Evolutionary conservation across 1,140 invertebrate species (phyloP).

Genomic region (Nymphalis io): DNA sequence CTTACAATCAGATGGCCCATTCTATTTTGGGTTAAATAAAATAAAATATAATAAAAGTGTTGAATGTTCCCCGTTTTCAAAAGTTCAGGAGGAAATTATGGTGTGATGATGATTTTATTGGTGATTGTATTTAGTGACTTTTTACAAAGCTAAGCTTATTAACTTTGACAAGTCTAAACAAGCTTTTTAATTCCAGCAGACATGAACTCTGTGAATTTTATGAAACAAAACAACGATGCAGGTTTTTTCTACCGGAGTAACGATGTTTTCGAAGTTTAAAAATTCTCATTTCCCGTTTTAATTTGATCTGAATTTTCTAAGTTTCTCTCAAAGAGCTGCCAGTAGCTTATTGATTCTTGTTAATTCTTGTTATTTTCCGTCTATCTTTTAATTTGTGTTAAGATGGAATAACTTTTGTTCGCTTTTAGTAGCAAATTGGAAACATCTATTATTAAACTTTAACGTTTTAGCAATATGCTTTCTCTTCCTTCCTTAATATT

Average conservation of each 20-base stretch:
- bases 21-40: no score
- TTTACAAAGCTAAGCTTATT: no score
- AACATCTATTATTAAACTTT: not conserved
- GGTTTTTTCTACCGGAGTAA: slow-evolving; percentile 28
- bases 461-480: no score
- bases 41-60: no score
- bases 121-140: no score
- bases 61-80: no score
- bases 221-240: slow-evolving; percentile 35
- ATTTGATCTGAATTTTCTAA: slow-evolving; percentile 44
- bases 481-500: no score
- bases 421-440: slow-evolving; percentile 1
- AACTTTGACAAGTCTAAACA: no score
- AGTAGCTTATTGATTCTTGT: slow-evolving; percentile 3
- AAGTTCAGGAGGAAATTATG: no score
- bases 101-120: no score
- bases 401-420: not conserved
- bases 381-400: not conserved
- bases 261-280: slow-evolving; percentile 31
- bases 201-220: slow-evolving; percentile 28
- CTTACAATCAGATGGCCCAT: no score
- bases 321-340: slow-evolving; percentile 17
- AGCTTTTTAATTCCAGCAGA: not conserved
- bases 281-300: slow-evolving; percentile 38
- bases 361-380: not conserved